A percentile compares a stretch with the other conserved stretches of the same genome.
phyloP scores from a whole-genome alignment of 2,888 invertebrate species.

The Acanthosepion pharaonis region DNA sequence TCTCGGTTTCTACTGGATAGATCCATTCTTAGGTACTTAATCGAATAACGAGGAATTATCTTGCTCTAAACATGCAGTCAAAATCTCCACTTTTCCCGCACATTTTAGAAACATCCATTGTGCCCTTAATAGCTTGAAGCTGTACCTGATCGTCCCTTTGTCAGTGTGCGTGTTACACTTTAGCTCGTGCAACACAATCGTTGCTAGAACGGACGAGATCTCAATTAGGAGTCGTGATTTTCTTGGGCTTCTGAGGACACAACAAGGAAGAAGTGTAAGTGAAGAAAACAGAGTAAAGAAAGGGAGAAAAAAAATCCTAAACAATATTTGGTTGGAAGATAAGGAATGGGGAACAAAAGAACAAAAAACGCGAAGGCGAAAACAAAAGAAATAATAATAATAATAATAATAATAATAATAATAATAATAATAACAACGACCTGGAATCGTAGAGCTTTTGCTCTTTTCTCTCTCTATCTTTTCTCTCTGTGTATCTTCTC shows the following conservation, averaged over 20 bases:
- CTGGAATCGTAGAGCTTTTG: no score
- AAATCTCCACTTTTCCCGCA: neutral
- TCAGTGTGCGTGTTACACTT: neutral
- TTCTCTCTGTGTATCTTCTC: no score
- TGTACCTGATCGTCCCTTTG: neutral
- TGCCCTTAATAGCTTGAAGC: neutral
- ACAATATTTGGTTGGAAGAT: no score
- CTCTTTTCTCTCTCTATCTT: no score
- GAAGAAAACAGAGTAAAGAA: no score
- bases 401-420: neutral
- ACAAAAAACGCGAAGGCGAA: no score
- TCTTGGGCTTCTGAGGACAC: neutral
- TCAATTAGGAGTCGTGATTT: conserved; percentile 1
- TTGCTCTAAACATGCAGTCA: neutral
- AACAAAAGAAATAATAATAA: neutral
- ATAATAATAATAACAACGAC: neutral
- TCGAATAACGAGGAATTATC: neutral
- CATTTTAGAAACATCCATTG: neutral
- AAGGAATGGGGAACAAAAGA: no score
- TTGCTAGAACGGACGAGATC: neutral
- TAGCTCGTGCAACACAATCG: neutral
- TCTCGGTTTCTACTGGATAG: neutral
- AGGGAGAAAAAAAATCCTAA: no score
- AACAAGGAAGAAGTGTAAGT: no score
- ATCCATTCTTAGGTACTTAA: neutral